Conservation (phyloP, 2,888 invertebrate species). For the Lycia hirtaria region DNA sequence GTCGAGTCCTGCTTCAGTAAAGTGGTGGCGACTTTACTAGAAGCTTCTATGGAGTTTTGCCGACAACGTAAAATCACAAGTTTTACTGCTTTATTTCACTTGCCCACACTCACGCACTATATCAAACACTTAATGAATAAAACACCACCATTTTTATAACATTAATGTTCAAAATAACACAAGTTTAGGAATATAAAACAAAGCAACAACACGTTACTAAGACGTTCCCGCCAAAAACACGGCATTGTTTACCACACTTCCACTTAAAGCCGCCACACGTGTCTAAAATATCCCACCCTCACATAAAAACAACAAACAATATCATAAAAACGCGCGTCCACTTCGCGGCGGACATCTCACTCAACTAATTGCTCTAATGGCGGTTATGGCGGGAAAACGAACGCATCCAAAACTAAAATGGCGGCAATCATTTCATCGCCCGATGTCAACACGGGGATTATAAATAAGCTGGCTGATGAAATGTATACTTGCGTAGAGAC, state of each 20-base stretch:
- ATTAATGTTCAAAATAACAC: too few species aligned
- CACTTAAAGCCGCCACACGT: constrained; percentile 42
- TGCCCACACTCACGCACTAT: too few species aligned
- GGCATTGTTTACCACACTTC: constrained; percentile 30
- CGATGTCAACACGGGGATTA: constrained; percentile 72
- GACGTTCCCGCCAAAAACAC: too few species aligned
- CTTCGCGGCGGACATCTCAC: constrained; percentile 79
- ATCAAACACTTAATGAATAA: too few species aligned
- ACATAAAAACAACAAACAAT: constrained; percentile 58
- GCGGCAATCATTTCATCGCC: constrained; percentile 76
- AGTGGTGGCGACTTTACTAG: too few species aligned
- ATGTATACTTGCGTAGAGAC: constrained; percentile 75
- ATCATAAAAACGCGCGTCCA: constrained; percentile 75
- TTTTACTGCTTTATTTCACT: too few species aligned
- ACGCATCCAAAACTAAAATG: constrained; percentile 73
- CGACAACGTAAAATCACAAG: too few species aligned
- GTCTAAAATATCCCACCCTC: constrained; percentile 18
- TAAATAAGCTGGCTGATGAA: constrained; percentile 81
- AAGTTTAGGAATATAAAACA: too few species aligned
- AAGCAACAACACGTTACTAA: constrained; percentile 15
- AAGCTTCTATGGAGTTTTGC: too few species aligned
- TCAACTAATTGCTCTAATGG: constrained; percentile 84
- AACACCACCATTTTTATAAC: too few species aligned
- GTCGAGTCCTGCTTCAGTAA: too few species aligned
- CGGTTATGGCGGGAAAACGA: constrained; percentile 81